These are phyloP conservation scores for Nephrocerus scutellatus DNA, from an alignment of 2,888 invertebrate species.

Conservation along the genomic window DNA sequence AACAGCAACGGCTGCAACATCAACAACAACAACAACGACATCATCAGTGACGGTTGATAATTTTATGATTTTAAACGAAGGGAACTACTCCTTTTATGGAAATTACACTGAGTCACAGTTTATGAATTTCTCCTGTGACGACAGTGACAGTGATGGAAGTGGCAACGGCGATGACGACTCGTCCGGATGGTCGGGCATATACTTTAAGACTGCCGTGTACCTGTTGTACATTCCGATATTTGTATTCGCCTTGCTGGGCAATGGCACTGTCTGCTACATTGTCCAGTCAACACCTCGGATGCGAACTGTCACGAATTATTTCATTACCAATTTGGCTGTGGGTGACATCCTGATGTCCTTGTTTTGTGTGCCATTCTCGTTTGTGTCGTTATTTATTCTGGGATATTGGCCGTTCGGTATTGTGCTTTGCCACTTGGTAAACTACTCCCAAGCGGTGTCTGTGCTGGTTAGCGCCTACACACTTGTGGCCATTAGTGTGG, in stretches of 20 bases:
- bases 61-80: no score
- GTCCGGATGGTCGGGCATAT: slow-evolving; percentile 46
- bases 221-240: slow-evolving; percentile 67
- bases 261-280: slow-evolving; percentile 78
- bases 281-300: slow-evolving; percentile 76
- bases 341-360: slow-evolving; percentile 86
- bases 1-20: no score
- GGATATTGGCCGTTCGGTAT: slow-evolving; percentile 85
- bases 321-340: slow-evolving; percentile 81
- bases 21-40: no score
- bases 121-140: slow-evolving; percentile 32
- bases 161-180: slow-evolving; percentile 27
- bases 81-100: slow-evolving; percentile 11
- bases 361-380: slow-evolving; percentile 87
- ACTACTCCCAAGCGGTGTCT: slow-evolving; percentile 73
- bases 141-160: slow-evolving; percentile 7
- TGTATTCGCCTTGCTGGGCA: slow-evolving; percentile 63
- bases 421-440: slow-evolving; percentile 73
- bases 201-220: slow-evolving; percentile 61
- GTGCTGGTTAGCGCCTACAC: slow-evolving; percentile 85
- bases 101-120: slow-evolving; percentile 10
- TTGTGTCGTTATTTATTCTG: slow-evolving; percentile 69
- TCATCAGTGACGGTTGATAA: no score
- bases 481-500: slow-evolving; percentile 81
- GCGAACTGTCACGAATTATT: slow-evolving; percentile 88